Conservation (phyloP, 2,797 vertebrate genomes). For the Myoxocephalus aenaeus region DNA sequence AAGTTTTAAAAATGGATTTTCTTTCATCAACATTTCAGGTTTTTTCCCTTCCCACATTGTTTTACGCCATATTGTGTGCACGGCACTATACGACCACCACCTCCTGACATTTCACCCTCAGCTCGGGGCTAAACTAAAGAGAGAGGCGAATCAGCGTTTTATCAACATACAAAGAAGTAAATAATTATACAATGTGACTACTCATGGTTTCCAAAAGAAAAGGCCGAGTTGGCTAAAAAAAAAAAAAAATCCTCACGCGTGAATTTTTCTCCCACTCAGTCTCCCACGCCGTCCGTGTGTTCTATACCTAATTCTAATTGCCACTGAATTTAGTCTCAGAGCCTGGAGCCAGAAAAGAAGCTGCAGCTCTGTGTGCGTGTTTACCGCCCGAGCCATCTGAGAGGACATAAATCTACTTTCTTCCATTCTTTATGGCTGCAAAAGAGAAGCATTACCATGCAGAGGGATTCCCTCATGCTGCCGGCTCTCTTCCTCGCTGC, state of each 20-base stretch:
- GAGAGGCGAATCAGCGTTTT: conserved; percentile 90
- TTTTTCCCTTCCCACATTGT: conserved; percentile 4
- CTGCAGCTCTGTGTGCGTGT: conserved; percentile 86
- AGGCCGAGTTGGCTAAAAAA: conserved; percentile 65
- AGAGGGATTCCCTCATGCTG: conserved; percentile 87
- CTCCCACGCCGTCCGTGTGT: conserved; percentile 89
- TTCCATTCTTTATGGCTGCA: conserved; percentile 80
- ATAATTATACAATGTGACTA: conserved; percentile 89
- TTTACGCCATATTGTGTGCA: conserved; percentile 31
- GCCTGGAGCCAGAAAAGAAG: conserved; percentile 70
- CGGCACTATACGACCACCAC: conserved; percentile 17
- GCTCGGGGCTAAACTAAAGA: conserved; percentile 71
- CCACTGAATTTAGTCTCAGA: conserved; percentile 77
- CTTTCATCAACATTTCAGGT: conserved; percentile 42
- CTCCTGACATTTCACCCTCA: conserved; percentile 79
- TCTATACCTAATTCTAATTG: conserved; percentile 83
- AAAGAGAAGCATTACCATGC: conserved; percentile 92
- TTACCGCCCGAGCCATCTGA: conserved; percentile 88
- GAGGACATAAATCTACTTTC: conserved; percentile 90
- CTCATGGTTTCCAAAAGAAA: conserved; percentile 54
- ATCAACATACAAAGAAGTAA: conserved; percentile 90
- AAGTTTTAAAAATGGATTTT: conserved; percentile 45
- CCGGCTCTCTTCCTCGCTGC: conserved; percentile 79
- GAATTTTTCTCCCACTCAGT: conserved; percentile 88
- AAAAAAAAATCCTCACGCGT: conserved; percentile 87